These are phyloP conservation scores for Betta splendens DNA, from an alignment of 2,797 vertebrate genomes.

Conservation along the genomic window DNA sequence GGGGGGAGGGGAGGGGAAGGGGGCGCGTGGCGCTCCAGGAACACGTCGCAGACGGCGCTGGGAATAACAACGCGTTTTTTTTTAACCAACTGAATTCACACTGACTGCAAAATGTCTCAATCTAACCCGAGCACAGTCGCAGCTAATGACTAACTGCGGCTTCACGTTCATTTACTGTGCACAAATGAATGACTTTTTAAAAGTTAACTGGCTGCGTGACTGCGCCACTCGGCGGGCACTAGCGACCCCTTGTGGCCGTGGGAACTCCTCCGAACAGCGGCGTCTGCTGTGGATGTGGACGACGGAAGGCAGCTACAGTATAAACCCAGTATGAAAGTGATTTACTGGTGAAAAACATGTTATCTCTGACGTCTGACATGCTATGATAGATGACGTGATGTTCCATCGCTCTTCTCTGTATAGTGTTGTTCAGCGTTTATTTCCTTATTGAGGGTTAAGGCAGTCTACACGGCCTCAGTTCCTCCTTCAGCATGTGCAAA, in stretches of 20 bases:
- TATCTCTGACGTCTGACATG: not conserved
- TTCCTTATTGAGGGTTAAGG: not conserved
- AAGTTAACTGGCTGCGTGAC: conserved; percentile 51
- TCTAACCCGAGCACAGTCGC: not conserved
- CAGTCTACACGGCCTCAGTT: not conserved
- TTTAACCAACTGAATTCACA: not conserved
- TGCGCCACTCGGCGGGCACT: conserved; percentile 62
- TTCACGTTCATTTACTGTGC: not conserved
- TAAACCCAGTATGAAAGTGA: not conserved
- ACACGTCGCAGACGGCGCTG: conserved; percentile 3
- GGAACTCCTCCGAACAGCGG: conserved; percentile 9
- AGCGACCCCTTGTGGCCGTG: conserved; percentile 76
- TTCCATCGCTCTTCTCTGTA: too few species aligned
- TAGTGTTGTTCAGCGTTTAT: conserved; percentile 5
- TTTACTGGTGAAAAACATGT: not conserved
- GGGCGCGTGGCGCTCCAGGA: conserved; percentile 26
- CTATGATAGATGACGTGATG: not conserved
- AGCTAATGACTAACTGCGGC: not conserved
- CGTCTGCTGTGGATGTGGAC: not conserved
- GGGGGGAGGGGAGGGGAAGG: too few species aligned
- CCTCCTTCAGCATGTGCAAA: not conserved
- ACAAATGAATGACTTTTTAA: conserved; percentile 28
- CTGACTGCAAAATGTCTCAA: not conserved
- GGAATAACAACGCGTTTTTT: not conserved
- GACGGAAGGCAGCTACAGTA: not conserved